These are phyloP conservation scores for Lacerta viridis DNA, from an alignment of 2,797 vertebrate genomes.

Conservation along the genomic window DNA sequence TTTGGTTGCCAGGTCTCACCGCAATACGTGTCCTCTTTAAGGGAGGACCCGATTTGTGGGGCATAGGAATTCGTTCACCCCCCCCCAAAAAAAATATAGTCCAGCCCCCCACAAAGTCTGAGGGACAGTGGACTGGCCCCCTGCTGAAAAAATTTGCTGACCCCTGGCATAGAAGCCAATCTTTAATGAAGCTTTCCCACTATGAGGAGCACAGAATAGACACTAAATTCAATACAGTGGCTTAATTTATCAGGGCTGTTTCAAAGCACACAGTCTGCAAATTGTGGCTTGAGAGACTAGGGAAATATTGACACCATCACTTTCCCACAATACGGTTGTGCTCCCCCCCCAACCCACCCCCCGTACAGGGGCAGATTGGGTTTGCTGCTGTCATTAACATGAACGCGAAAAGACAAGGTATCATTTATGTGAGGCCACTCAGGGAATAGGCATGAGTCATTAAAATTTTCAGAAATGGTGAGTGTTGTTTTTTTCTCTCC, in stretches of 20 bases:
- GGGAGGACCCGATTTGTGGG: too few species aligned
- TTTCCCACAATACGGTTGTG: not conserved
- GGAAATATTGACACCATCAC: constrained; percentile 37
- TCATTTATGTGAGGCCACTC: constrained; percentile 42
- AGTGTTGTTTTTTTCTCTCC: constrained; percentile 39
- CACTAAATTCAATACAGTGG: not conserved
- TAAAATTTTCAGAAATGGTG: constrained; percentile 60
- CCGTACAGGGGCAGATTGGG: constrained; percentile 43
- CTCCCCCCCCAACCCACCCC: not conserved
- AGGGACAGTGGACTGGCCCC: too few species aligned
- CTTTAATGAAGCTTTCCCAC: not conserved
- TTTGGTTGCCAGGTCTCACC: too few species aligned
- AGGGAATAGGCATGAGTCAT: constrained; percentile 53
- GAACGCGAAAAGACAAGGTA: constrained; percentile 52
- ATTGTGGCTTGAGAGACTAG: constrained; percentile 35
- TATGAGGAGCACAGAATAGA: not conserved
- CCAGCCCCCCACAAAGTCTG: too few species aligned
- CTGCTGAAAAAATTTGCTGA: too few species aligned
- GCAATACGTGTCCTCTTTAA: too few species aligned
- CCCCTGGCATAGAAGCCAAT: not conserved
- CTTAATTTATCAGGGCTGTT: not conserved
- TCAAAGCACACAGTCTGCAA: not conserved
- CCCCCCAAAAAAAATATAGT: too few species aligned
- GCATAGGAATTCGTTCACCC: too few species aligned
- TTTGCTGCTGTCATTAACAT: constrained; percentile 40